Conservation (phyloP, 2,113 vertebrate genomes). For the Stegostoma tigrinum region DNA sequence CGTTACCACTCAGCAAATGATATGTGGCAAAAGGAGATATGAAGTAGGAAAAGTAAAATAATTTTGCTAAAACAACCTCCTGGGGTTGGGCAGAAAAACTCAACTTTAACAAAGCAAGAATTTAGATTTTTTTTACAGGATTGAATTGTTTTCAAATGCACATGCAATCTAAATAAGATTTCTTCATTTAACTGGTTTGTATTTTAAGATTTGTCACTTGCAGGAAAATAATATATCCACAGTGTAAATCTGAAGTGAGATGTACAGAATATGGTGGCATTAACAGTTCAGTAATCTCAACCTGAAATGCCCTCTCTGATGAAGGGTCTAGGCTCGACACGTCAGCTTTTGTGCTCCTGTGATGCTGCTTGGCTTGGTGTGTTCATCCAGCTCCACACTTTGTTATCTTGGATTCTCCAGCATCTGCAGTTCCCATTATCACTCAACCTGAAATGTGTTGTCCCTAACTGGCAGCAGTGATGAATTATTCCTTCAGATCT, state of each 20-base stretch:
- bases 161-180: background rate
- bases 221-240: background rate
- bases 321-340: no score
- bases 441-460: background rate
- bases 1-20: background rate
- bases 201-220: constrained; percentile 17
- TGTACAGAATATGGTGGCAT: background rate
- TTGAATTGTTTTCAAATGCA: background rate
- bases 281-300: background rate
- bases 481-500: constrained; percentile 14
- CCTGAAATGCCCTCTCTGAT: no score
- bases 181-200: constrained; percentile 14
- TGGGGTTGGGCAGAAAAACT: background rate
- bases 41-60: background rate
- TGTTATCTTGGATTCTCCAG: no score
- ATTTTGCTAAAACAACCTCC: background rate
- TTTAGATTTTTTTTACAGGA: background rate
- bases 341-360: no score
- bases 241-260: background rate
- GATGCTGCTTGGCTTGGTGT: no score
- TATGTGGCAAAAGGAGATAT: background rate
- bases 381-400: no score
- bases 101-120: background rate
- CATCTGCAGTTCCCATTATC: no score
- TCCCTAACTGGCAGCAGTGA: background rate